Base-by-base conservation (phyloP, 2,113 vertebrate genomes). In the Burhinus oedicnemus region DNA sequence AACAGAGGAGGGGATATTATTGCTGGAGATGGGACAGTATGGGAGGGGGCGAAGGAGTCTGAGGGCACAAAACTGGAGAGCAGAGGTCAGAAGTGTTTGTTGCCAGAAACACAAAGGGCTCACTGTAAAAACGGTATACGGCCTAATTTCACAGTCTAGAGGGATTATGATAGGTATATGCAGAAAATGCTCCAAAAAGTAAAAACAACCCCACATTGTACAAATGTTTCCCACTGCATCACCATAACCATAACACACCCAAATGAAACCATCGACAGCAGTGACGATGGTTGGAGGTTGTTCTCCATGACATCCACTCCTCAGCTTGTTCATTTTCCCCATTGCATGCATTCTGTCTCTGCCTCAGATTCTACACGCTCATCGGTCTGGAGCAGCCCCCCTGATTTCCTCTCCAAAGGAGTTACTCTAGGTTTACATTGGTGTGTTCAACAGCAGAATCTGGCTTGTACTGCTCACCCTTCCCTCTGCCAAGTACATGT, bases 81-180 rank as follows among this genome's bases (percentile, higher is more conserved):
- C 71, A 82, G 75, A 89, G 82, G 86, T 97, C 77, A 85, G 74
- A 97, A 95, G 96, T 88, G 96, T 96, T 97, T 98, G 97, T 96
- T 97, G 95, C 75, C 27, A 3, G 92, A 96, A 97, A 96, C 95
- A 98, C 98, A 98, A 98, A 98, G 95, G 68, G 80, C 87, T 97
- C 93, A 97, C 96, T 98, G 97, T 98, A 97, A 92, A 95, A 89
- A 84, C 29, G 49, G 83, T 96, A 22, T 91, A 44, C 32, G 88
- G 92, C 93, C 94, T 97, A 76, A 95, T 94, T 97, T 95, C 83
- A 97, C 96, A 96, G 96, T 49, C 79, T 51, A 83, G 25, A 86
- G 96, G 97, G 97, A 98, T 98, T 97, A 97, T 19, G 77, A 97
- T 96, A 98, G 97, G 97, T 97, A 93, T 90, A 96, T 8, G 60